Percentiles rank a stretch among this genome's conserved stretches.
These are phyloP conservation scores for Premnoplex brunnescens DNA, from an alignment of 2,797 vertebrate species.

Conservation along the genomic window DNA sequence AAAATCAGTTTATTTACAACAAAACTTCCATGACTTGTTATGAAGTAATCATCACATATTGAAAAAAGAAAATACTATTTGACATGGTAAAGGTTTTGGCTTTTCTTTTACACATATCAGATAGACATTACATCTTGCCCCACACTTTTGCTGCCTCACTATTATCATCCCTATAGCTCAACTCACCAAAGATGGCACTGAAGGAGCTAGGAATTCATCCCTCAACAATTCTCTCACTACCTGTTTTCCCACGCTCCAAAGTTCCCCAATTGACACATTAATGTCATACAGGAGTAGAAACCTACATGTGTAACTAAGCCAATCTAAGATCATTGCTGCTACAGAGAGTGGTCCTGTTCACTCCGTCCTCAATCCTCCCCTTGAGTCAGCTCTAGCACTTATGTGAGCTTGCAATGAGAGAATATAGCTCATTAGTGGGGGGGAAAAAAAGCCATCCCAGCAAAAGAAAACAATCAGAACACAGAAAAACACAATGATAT, in stretches of 20 bases:
- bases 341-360: not conserved
- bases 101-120: not conserved
- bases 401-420: not conserved
- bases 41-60: not conserved
- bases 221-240: not conserved
- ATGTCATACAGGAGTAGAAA: not conserved
- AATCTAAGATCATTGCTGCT: not conserved
- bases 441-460: slow-evolving; percentile 14
- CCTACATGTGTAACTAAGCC: not conserved
- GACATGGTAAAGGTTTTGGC: not conserved
- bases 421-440: not conserved
- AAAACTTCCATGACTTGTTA: not conserved
- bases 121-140: not conserved
- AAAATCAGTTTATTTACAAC: not conserved
- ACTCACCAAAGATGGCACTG: not conserved
- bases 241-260: not conserved
- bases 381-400: not conserved
- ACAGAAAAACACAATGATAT: not conserved
- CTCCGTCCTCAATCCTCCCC: not conserved
- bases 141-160: not conserved
- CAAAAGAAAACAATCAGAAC: slow-evolving; percentile 4
- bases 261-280: not conserved
- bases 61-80: not conserved
- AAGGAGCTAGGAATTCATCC: not conserved
- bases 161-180: not conserved